Evolutionary conservation across 2,113 vertebrate species (phyloP).

Genomic region (Rattus rattus): DNA sequence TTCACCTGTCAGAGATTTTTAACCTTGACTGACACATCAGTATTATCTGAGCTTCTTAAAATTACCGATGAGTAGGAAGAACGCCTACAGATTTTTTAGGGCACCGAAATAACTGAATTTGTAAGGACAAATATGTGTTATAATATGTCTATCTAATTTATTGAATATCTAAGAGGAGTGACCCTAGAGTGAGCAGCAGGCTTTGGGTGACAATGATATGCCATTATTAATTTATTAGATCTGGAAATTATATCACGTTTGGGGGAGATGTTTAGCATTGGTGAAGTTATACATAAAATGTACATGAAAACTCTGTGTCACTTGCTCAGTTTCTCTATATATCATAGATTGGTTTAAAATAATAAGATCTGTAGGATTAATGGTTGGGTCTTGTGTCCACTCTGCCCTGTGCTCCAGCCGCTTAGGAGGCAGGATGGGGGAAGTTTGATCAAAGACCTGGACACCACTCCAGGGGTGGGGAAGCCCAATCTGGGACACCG

Average conservation of each 20-base stretch:
- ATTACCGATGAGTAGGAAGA: constrained; percentile 6
- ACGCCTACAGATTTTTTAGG: background rate
- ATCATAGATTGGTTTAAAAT: background rate
- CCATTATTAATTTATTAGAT: background rate
- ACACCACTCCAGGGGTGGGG: too few species aligned
- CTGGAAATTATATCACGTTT: background rate
- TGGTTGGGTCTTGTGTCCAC: too few species aligned
- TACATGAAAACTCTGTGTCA: background rate
- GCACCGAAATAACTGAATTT: background rate
- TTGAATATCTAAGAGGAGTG: background rate
- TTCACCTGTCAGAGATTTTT: background rate
- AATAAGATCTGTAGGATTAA: background rate
- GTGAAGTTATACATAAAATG: background rate
- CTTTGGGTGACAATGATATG: background rate
- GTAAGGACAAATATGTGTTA: background rate
- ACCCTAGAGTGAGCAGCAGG: background rate
- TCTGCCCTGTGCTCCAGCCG: too few species aligned
- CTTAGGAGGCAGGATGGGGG: too few species aligned
- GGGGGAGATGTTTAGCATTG: background rate
- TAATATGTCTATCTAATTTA: background rate
- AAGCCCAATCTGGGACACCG: too few species aligned
- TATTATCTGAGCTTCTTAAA: background rate
- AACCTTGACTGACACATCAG: background rate
- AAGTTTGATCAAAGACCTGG: too few species aligned
- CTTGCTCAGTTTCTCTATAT: background rate